A percentile compares a stretch with the other conserved stretches of the same genome.
Evolutionary conservation across 1,140 invertebrate species (phyloP).

Genomic region (Neodiprion pinetum): DNA sequence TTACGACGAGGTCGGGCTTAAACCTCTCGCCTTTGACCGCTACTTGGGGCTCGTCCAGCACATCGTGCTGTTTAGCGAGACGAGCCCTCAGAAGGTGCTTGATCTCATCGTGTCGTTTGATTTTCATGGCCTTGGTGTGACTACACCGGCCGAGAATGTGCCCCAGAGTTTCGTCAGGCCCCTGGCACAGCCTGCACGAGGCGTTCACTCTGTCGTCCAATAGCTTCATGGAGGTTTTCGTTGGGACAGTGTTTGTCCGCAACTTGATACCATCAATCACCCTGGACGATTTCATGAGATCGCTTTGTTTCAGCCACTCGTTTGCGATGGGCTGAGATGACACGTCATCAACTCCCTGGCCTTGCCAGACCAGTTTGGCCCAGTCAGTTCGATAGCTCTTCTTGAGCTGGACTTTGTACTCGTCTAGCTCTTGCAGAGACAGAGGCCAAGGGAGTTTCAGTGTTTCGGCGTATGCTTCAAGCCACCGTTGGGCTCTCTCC

Average conservation of each 20-base stretch:
- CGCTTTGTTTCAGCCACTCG: slow-evolving; percentile 22
- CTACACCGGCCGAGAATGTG: not conserved
- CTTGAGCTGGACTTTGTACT: slow-evolving; percentile 1
- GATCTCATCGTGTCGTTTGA: slow-evolving; percentile 31
- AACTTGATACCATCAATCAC: not conserved
- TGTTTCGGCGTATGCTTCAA: not conserved
- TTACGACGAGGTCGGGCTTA: slow-evolving; percentile 6
- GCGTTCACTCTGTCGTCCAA: not conserved
- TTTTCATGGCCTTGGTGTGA: not conserved
- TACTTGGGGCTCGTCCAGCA: not conserved
- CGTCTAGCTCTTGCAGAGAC: slow-evolving; percentile 13
- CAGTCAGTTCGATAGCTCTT: slow-evolving; percentile 21
- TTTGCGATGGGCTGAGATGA: slow-evolving; percentile 27
- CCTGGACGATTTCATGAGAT: slow-evolving; percentile 28
- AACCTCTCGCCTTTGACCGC: not conserved
- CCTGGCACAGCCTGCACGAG: not conserved
- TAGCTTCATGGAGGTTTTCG: not conserved
- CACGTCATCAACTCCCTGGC: slow-evolving; percentile 29
- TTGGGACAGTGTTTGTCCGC: not conserved
- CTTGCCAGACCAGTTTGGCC: slow-evolving; percentile 27
- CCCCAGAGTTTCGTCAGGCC: not conserved
- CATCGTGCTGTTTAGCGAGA: not conserved
- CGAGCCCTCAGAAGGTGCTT: slow-evolving; percentile 25
- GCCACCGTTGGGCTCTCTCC: not conserved
- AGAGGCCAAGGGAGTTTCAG: slow-evolving; percentile 18